phyloP scores from a whole-genome alignment of 2,113 vertebrate genomes.

The Erythrolamprus reginae region DNA sequence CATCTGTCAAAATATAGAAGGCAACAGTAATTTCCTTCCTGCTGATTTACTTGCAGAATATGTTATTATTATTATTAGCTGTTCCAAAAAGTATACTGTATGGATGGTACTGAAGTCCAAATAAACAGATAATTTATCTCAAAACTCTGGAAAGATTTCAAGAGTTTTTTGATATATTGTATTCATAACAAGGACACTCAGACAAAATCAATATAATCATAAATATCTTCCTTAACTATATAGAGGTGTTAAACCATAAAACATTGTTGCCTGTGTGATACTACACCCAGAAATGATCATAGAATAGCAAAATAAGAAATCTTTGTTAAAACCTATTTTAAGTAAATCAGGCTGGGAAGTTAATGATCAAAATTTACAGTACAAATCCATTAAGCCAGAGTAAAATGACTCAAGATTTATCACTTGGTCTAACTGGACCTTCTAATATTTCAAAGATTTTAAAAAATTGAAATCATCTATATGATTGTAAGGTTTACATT shows the following conservation, averaged over 20 bases:
- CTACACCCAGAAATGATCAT: neutral
- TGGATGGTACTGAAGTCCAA: neutral
- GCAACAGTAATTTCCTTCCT: neutral
- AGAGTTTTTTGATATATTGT: slow-evolving; percentile 17
- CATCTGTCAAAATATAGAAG: slow-evolving; percentile 9
- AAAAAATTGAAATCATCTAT: neutral
- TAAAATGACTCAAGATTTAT: neutral
- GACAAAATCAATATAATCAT: slow-evolving; percentile 9
- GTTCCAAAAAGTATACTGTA: neutral
- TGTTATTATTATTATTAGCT: neutral
- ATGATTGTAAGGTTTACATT: neutral
- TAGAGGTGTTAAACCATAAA: neutral
- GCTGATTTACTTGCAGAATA: neutral
- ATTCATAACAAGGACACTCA: neutral
- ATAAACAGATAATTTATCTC: neutral
- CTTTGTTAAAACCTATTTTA: neutral
- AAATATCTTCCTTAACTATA: neutral
- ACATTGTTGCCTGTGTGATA: neutral
- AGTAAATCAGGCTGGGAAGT: neutral
- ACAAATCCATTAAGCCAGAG: neutral
- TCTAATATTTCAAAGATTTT: neutral
- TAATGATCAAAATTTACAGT: neutral
- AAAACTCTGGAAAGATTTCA: neutral
- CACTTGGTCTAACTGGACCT: neutral
- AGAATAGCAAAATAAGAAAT: neutral